phyloP scores from a whole-genome alignment of 2,888 invertebrate species.

The Alloplasta piceator region DNA sequence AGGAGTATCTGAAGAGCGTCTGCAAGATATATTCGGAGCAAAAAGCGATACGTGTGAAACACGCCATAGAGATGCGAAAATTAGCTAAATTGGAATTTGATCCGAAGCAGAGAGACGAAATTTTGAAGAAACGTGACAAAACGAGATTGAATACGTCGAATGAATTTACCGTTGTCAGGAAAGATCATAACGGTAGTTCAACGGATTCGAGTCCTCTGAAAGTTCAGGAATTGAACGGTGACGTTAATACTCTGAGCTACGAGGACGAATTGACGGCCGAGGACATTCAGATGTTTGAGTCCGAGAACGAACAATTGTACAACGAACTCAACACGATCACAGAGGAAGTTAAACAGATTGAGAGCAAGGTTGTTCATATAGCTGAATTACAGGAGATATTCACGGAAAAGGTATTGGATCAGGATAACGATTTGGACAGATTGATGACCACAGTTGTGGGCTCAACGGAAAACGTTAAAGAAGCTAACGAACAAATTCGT shows the following conservation, averaged over 20 bases:
- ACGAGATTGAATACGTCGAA: conserved; percentile 73
- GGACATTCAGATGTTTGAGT: conserved; percentile 96
- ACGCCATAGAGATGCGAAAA: conserved; percentile 92
- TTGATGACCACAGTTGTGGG: conserved; percentile 95
- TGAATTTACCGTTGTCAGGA: conserved; percentile 59
- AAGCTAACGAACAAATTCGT: conserved; percentile 98
- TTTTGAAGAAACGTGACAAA: conserved; percentile 13
- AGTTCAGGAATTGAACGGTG: conserved; percentile 80
- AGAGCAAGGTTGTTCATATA: conserved; percentile 97
- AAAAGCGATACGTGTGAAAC: conserved; percentile 93
- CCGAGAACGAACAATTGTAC: conserved; percentile 94
- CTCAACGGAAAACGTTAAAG: conserved; percentile 97
- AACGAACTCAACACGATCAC: conserved; percentile 94
- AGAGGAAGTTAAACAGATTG: conserved; percentile 95
- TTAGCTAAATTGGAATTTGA: conserved; percentile 88
- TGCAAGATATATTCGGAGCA: conserved; percentile 95
- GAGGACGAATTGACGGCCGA: conserved; percentile 91
- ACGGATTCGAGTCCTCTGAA: conserved; percentile 76
- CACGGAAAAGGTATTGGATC: conserved; percentile 97
- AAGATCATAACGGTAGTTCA: conserved; percentile 48
- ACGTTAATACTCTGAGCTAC: conserved; percentile 78
- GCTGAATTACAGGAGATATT: conserved; percentile 98
- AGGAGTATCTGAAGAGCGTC: conserved; percentile 92
- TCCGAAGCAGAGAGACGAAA: conserved; percentile 72
- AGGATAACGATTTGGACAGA: conserved; percentile 96